phyloP scores from a whole-genome alignment of 2,797 vertebrate species.

The Avahi laniger region DNA sequence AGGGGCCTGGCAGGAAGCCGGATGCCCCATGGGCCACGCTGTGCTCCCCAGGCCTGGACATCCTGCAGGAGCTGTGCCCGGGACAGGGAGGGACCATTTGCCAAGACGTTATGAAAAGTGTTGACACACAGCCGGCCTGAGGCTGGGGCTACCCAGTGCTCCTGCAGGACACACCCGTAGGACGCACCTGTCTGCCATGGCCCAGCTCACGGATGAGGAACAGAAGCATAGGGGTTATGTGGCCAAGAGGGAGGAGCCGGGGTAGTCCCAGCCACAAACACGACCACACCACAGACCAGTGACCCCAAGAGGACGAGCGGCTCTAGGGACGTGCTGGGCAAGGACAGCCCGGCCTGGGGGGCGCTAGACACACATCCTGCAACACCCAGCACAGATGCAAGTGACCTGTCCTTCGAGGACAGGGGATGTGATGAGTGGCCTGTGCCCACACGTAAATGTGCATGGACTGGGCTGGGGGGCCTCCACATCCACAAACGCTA shows the following conservation, averaged over 20 bases:
- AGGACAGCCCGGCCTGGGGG: no score
- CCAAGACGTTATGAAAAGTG: rapidly evolving
- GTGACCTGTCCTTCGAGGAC: not conserved
- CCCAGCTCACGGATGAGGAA: not conserved
- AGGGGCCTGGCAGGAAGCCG: rapidly evolving
- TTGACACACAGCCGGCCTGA: rapidly evolving
- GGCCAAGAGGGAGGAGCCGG: not conserved
- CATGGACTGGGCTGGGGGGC: not conserved
- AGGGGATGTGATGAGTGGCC: rapidly evolving
- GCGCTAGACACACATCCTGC: not conserved
- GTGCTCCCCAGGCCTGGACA: not conserved
- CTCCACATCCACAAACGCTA: not conserved
- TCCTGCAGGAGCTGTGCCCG: not conserved
- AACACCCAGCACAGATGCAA: no score
- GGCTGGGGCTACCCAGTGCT: not conserved
- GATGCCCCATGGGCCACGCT: rapidly evolving
- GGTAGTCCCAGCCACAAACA: not conserved
- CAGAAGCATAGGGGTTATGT: not conserved
- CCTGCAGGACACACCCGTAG: not conserved
- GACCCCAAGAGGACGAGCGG: not conserved
- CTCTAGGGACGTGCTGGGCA: no score
- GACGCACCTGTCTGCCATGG: not conserved
- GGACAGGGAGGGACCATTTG: rapidly evolving
- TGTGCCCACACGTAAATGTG: rapidly evolving
- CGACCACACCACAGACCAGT: no score